These are phyloP conservation scores for Amphiprion ocellaris DNA, from an alignment of 2,113 vertebrate genomes.

Conservation along the genomic window DNA sequence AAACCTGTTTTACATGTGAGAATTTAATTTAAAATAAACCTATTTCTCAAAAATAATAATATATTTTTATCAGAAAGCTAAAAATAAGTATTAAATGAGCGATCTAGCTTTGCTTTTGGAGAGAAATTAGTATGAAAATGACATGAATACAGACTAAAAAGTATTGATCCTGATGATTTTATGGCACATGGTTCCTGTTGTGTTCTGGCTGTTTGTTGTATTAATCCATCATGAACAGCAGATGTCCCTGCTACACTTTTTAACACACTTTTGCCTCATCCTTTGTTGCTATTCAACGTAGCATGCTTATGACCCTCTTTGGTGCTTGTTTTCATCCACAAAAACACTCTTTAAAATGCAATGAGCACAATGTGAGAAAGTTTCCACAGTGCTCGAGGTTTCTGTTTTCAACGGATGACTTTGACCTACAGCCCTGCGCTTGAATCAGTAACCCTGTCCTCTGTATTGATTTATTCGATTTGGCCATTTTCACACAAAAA, in stretches of 20 bases:
- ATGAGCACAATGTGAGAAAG: not conserved
- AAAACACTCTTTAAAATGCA: conserved; percentile 1
- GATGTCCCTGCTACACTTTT: conserved; percentile 58
- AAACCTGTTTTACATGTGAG: not conserved
- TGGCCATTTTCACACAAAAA: not conserved
- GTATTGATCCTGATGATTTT: not conserved
- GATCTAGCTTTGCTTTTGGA: not conserved
- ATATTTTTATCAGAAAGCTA: not conserved
- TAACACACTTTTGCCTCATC: not conserved
- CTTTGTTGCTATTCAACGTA: not conserved
- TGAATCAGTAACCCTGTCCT: not conserved
- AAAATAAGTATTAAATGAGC: not conserved
- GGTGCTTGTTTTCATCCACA: not conserved
- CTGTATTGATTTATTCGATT: conserved; percentile 21
- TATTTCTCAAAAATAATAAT: not conserved
- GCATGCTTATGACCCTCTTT: not conserved
- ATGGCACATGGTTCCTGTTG: not conserved
- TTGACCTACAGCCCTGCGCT: not conserved
- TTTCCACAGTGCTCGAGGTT: not conserved
- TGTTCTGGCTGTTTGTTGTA: conserved; percentile 26
- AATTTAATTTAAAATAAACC: no score
- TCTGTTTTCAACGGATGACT: not conserved
- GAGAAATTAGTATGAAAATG: not conserved
- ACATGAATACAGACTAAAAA: not conserved
- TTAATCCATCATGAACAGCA: conserved; percentile 59